These are phyloP conservation scores for Furcifer pardalis DNA, from an alignment of 2,797 vertebrate species.

Conservation along the genomic window DNA sequence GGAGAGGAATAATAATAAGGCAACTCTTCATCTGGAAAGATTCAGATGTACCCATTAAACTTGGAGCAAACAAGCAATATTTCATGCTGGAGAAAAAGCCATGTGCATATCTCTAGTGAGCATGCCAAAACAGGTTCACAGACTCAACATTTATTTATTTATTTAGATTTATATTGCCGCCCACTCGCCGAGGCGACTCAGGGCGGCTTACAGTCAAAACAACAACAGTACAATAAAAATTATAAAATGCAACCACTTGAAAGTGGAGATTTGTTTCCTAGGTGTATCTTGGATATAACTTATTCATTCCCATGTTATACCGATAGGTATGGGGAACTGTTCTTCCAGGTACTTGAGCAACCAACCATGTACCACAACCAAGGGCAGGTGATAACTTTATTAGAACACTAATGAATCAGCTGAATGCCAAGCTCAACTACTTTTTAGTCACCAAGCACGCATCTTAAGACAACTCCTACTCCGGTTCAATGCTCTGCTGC, in stretches of 20 bases:
- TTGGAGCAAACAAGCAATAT: background rate
- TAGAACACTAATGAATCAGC: background rate
- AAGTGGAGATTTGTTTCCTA: background rate
- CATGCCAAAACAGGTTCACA: background rate
- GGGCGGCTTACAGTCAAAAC: too few relatives aligned
- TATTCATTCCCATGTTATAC: background rate
- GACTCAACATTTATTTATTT: background rate
- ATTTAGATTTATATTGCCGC: too few relatives aligned
- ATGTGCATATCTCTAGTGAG: background rate
- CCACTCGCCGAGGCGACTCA: too few relatives aligned
- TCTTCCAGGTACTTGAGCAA: background rate
- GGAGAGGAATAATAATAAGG: background rate
- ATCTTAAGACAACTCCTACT: background rate
- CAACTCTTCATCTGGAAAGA: background rate
- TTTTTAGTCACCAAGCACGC: background rate
- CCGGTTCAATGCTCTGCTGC: too few relatives aligned
- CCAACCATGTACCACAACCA: too few relatives aligned
- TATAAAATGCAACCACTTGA: too few relatives aligned
- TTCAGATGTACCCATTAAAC: background rate
- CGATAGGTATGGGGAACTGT: background rate
- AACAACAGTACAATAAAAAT: too few relatives aligned
- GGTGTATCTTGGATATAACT: background rate
- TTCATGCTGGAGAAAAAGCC: background rate
- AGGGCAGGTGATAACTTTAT: too few relatives aligned
- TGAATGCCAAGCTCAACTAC: conserved; percentile 34